Evolutionary conservation across 2,113 vertebrate genomes (phyloP).

Genomic region (Lagopus leucura): DNA sequence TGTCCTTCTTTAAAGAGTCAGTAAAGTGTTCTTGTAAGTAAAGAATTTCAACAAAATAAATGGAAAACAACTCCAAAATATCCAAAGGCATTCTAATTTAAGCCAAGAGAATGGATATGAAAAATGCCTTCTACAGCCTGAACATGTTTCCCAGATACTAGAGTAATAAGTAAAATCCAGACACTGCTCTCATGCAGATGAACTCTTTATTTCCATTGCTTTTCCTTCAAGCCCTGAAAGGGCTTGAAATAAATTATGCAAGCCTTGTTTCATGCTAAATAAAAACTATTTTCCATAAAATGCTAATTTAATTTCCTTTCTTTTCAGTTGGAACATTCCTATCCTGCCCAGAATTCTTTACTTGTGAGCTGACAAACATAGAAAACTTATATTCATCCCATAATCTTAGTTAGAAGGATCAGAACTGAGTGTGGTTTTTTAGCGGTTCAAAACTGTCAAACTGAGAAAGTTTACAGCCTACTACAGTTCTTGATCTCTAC

Average conservation of each 20-base stretch:
- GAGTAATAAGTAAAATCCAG: background rate
- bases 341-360: background rate
- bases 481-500: background rate
- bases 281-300: background rate
- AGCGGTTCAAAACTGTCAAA: background rate
- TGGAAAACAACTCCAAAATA: background rate
- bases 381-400: background rate
- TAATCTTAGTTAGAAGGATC: background rate
- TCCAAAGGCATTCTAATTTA: background rate
- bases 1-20: background rate
- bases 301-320: background rate
- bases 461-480: background rate
- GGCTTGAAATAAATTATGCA: background rate
- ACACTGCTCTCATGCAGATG: rapidly evolving
- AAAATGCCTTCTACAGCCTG: background rate
- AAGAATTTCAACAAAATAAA: background rate
- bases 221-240: background rate
- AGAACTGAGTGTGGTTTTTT: background rate
- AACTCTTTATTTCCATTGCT: background rate
- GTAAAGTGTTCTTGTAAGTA: background rate
- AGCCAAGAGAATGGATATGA: background rate
- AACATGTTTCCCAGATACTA: background rate
- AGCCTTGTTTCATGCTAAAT: background rate
- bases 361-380: background rate
- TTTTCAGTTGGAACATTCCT: background rate